Conservation (phyloP, 2,888 invertebrate genomes). For the Athalia rosae region DNA sequence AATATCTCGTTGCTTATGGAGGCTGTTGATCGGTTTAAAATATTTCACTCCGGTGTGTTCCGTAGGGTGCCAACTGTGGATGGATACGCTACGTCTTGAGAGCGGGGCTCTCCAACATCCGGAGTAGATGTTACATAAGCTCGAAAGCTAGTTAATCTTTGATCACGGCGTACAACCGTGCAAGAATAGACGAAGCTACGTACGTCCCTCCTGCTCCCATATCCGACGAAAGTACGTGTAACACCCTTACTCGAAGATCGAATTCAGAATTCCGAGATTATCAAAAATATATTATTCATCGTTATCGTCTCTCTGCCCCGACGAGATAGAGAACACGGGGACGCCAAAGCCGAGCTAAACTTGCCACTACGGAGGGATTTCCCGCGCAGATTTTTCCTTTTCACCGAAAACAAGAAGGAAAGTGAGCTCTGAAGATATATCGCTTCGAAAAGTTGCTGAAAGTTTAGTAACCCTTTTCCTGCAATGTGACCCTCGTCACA, state of each 20-base stretch:
- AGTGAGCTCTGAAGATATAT: conserved; percentile 28
- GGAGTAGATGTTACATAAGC: not conserved
- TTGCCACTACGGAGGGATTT: not conserved
- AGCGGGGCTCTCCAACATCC: conserved; percentile 7
- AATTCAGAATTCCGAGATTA: no score
- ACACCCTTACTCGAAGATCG: no score
- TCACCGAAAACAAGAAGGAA: conserved; percentile 1
- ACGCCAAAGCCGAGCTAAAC: not conserved
- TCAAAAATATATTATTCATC: no score
- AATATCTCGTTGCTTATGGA: conserved; percentile 24
- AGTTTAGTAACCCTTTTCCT: conserved; percentile 44
- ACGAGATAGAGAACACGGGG: not conserved
- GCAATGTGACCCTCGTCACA: conserved; percentile 43
- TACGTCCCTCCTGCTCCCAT: no score
- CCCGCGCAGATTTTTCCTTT: not conserved
- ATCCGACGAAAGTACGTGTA: no score
- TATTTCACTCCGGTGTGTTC: conserved; percentile 14
- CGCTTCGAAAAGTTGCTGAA: conserved; percentile 23
- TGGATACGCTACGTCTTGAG: not conserved
- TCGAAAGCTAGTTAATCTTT: not conserved
- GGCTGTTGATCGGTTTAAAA: conserved; percentile 35
- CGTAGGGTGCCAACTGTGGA: no score
- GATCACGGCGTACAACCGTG: not conserved
- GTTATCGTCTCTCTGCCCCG: not conserved
- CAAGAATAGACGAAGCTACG: not conserved